Evolutionary conservation across 2,888 invertebrate genomes (phyloP).

Genomic region (Eupithecia insigniata): DNA sequence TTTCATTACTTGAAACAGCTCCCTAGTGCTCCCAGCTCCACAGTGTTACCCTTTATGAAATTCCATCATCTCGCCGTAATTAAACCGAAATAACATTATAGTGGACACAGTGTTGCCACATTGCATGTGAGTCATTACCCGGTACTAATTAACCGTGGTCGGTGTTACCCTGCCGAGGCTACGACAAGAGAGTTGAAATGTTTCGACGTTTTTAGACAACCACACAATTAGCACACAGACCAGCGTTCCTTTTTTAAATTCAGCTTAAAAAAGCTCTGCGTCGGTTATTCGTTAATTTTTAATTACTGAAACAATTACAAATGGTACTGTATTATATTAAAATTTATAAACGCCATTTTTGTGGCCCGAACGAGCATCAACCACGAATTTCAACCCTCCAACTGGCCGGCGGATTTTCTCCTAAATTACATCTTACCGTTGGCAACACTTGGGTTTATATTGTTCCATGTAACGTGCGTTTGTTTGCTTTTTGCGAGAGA

Average conservation of each 20-base stretch:
- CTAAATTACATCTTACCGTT: conserved; percentile 26
- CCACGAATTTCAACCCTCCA: conserved; percentile 20
- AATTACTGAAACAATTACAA: not conserved
- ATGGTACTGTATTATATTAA: not conserved
- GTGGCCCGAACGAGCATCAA: conserved; percentile 13
- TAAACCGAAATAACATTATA: conserved; percentile 32
- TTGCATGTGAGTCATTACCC: conserved; percentile 49
- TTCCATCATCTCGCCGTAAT: conserved; percentile 31
- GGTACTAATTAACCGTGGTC: conserved; percentile 49
- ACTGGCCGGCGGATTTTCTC: conserved; percentile 27
- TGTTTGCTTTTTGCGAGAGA: not conserved
- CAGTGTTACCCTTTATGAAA: conserved; percentile 29
- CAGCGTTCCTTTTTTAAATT: not conserved
- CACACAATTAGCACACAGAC: not conserved
- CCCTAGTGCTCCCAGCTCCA: conserved; percentile 7
- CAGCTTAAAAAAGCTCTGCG: not conserved
- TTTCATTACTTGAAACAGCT: conserved; percentile 26
- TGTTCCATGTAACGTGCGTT: conserved; percentile 5
- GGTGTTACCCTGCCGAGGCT: conserved; percentile 39
- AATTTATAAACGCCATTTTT: not conserved
- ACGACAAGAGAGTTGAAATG: conserved; percentile 9
- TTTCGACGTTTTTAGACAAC: not conserved
- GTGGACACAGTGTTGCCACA: conserved; percentile 40
- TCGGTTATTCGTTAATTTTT: not conserved
- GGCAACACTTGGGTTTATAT: conserved; percentile 13